These are phyloP conservation scores for Planiliza haematocheilus DNA, from an alignment of 2,113 vertebrate species.

Conservation along the genomic window DNA sequence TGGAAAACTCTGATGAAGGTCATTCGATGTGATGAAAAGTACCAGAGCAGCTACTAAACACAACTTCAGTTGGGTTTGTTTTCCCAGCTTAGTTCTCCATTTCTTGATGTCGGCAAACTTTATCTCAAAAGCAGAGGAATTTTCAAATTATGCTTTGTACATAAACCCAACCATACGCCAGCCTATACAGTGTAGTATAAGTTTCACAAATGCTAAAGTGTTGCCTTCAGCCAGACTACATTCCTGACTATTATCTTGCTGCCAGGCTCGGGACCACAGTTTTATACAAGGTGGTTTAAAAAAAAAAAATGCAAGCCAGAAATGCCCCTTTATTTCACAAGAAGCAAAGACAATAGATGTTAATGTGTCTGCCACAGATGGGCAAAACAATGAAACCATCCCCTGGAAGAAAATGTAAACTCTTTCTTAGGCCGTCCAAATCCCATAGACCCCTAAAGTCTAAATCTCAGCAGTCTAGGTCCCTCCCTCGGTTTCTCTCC, in stretches of 20 bases:
- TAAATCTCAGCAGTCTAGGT: constrained; percentile 29
- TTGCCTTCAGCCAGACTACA: constrained; percentile 50
- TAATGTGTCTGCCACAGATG: constrained; percentile 55
- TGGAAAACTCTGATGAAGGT: neutral
- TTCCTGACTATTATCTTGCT: constrained; percentile 69
- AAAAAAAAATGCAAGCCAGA: constrained; percentile 38
- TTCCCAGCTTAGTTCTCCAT: neutral
- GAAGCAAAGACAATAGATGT: constrained; percentile 68
- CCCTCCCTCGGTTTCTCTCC: constrained; percentile 44
- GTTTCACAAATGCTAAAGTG: constrained; percentile 47
- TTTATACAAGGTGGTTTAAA: constrained; percentile 73
- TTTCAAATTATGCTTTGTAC: constrained; percentile 15
- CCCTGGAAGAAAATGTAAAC: constrained; percentile 65
- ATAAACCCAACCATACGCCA: constrained; percentile 36
- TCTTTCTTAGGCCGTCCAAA: constrained; percentile 38
- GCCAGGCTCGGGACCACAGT: constrained; percentile 64
- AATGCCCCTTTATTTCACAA: constrained; percentile 70
- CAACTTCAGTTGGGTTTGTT: neutral
- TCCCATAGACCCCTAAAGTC: constrained; percentile 34
- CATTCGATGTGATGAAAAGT: neutral
- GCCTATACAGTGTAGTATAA: constrained; percentile 30
- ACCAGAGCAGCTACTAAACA: neutral
- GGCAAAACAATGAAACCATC: constrained; percentile 68
- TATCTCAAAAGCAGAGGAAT: constrained; percentile 14
- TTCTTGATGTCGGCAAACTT: constrained; percentile 15